A percentile compares a stretch with the other conserved stretches of the same genome.
phyloP scores from a whole-genome alignment of 2,113 vertebrate species.

The Pungitius pungitius region DNA sequence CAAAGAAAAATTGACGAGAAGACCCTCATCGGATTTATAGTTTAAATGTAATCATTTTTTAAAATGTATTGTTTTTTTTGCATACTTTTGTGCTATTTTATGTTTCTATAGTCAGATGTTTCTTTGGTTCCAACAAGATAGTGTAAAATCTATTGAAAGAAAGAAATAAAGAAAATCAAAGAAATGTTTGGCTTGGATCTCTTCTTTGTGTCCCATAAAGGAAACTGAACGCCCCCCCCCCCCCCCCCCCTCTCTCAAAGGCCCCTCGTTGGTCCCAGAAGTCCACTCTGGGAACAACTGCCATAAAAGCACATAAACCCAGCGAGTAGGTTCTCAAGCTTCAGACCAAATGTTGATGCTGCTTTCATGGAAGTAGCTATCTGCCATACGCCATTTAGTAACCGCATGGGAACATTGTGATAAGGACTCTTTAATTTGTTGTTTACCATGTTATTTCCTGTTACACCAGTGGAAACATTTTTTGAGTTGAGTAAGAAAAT shows the following conservation, averaged over 20 bases:
- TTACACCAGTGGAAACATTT: slow-evolving; percentile 36
- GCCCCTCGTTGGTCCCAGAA: not conserved
- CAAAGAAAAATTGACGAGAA: slow-evolving; percentile 49
- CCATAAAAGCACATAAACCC: not conserved
- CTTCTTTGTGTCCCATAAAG: not conserved
- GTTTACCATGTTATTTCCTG: slow-evolving; percentile 45
- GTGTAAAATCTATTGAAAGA: slow-evolving; percentile 84
- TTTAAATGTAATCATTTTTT: slow-evolving; percentile 79
- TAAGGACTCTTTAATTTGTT: slow-evolving; percentile 27
- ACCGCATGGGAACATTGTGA: not conserved
- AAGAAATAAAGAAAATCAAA: slow-evolving; percentile 83
- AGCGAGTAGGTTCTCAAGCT: not conserved
- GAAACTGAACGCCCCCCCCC: not conserved
- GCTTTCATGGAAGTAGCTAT: not conserved
- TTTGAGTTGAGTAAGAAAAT: not conserved
- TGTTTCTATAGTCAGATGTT: slow-evolving; percentile 84
- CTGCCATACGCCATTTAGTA: not conserved
- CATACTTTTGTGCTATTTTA: slow-evolving; percentile 84
- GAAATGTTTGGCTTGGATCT: not conserved
- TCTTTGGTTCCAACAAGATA: slow-evolving; percentile 82
- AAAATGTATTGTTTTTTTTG: slow-evolving; percentile 74
- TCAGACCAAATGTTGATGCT: not conserved
- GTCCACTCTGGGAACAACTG: not conserved
- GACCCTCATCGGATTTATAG: slow-evolving; percentile 70
- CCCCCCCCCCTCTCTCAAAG: not conserved